Evolutionary conservation across 2,888 invertebrate genomes (phyloP), one percentile per base, ranked within the genome.

Genomic region (Pheosia gnoma): DNA sequence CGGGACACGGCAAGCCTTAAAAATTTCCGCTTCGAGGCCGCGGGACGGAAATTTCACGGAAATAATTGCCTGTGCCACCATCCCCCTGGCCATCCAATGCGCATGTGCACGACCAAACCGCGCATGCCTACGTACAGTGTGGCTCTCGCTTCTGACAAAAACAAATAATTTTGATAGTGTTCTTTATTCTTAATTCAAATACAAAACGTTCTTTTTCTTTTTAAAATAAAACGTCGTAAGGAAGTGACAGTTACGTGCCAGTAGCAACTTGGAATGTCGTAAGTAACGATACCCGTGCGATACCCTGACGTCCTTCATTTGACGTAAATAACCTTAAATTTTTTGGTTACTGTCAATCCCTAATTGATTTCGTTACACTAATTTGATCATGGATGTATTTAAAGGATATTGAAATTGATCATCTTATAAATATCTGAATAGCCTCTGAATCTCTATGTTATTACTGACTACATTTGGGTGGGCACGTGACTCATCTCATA

Each of bases 31-130:
- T 83, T 81, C 70, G 72, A 75, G 75, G 78, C 80, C 79, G 71
- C 75, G 78, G 74, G 73, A 68, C 87, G 91, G 91, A 91, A 89
- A 91, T 89, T 87, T 86, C 82, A 82, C 79, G 78, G 81, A 78
- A 85, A 84, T 89, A 86, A 90, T 91, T 88, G 85, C 81, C 80
- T 79, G 79, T 73, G 69, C 68, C 69, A 67, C 68, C 73, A 65
- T 57, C 63, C 58, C 52, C 25, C n/a, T 8, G 38, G 10, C 37
- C 43, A 39, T 53, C 5, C 55, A 81, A 53, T 60, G 78, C 91
- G 91, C 91, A 90, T 83, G 89, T 74, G 87, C 78, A 56, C 59
- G 57, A 11, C 67, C 71, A 65, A 71, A 70, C 75, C 83, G 90
- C 90, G 91, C 90, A 89, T 89, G 90, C 76, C 86, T 77, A 65